Base-by-base conservation (phyloP, 2,797 vertebrate species). In the Crenuchus spilurus region DNA sequence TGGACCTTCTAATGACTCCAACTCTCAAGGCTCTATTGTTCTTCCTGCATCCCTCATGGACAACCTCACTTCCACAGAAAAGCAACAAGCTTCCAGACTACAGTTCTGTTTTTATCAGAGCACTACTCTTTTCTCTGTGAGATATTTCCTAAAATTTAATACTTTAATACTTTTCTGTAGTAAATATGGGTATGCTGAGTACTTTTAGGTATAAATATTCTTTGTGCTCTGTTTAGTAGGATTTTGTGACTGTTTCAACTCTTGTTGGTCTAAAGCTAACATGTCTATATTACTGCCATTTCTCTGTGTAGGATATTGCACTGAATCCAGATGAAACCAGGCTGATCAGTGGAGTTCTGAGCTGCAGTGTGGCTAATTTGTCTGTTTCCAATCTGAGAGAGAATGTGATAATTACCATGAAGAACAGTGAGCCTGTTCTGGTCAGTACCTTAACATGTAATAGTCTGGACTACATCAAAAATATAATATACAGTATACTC, bases 31-130 rank as follows among this genome's bases (percentile, higher is more conserved):
- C 51, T 87, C 93, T 54, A 89, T 98, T 83, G 85, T 11, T 6
- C 89, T 99, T 55, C 97, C 97, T 44, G 77, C 93, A 0, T 90
- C 90, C 0, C 66, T 98, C 74, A 87, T 95, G 28, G 78, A 84
- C 72, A 75, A 85, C 78, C 82, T 98, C 58, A 84, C 85, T 37
- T 2, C 71, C 9, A 77, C 87, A 73, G 80, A 96, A 10, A 57
- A 92, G 83, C 76, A 84, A 42, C 75, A 86, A 42, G 93, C 86
- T 75, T 95, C 95, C 78, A 94, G 95, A 88, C 84, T 98, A 72
- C 96, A 95, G 85, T 99, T 98, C 88, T 95, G 94, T 82, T 98
- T 95, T 86, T 98, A 95, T 86, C 94, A 95, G 89, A 95, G 91
- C 75, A 91, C 91, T 80, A 88, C 92, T 14, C 83, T 96, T 35